A percentile compares a stretch with the other conserved stretches of the same genome.
Evolutionary conservation across 1,140 invertebrate genomes (phyloP).

Genomic region (Potamilus streckersoni): DNA sequence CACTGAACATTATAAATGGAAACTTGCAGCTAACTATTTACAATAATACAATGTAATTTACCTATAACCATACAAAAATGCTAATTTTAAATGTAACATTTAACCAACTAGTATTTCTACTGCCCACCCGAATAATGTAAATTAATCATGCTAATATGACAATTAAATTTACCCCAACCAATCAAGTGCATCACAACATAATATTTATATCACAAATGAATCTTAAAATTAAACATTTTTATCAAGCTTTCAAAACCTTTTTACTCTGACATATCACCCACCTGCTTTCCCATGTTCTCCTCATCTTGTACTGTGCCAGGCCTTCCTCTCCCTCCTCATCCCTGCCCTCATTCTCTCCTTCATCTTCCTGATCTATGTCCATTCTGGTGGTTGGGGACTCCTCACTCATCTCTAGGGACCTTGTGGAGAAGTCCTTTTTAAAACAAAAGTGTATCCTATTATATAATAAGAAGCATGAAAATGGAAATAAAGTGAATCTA

Average conservation of each 20-base stretch:
- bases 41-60: too few relatives aligned
- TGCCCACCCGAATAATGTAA: too few relatives aligned
- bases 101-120: too few relatives aligned
- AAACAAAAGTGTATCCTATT: not conserved
- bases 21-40: too few relatives aligned
- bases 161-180: too few relatives aligned
- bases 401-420: slow-evolving; percentile 61
- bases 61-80: too few relatives aligned
- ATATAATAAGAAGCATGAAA: not conserved
- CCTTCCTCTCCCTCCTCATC: slow-evolving; percentile 33
- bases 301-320: slow-evolving; percentile 44
- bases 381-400: slow-evolving; percentile 42
- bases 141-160: too few relatives aligned
- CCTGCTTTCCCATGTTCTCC: slow-evolving; percentile 60
- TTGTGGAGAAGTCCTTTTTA: slow-evolving; percentile 60
- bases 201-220: not conserved
- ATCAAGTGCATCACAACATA: not conserved
- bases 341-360: slow-evolving; percentile 19
- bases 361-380: too few relatives aligned
- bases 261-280: slow-evolving; percentile 6
- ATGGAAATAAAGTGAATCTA: too few relatives aligned
- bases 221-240: not conserved
- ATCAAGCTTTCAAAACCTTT: not conserved
- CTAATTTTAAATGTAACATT: too few relatives aligned
- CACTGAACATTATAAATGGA: too few relatives aligned